These are phyloP conservation scores for Amazonetta brasiliensis DNA, from an alignment of 2,797 vertebrate species.

Conservation along the genomic window DNA sequence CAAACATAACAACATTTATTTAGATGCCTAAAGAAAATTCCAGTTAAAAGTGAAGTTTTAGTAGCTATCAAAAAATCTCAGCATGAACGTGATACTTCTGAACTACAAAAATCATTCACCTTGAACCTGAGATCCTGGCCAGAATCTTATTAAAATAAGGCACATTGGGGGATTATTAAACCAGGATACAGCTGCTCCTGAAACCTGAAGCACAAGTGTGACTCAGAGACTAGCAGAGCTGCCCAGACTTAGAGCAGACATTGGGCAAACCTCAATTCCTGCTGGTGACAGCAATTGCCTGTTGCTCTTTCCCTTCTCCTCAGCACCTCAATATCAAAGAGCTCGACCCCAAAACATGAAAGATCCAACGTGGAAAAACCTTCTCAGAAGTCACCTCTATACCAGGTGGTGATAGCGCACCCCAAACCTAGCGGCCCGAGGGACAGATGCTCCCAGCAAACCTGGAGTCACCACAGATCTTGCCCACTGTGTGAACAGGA, in stretches of 20 bases:
- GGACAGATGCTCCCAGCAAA: background rate
- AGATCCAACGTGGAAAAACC: background rate
- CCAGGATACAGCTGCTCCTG: background rate
- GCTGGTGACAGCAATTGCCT: background rate
- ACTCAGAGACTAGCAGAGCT: background rate
- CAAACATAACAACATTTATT: background rate
- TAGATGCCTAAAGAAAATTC: background rate
- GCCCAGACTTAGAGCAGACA: background rate
- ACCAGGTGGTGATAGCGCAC: rapidly evolving
- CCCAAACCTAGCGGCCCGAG: background rate
- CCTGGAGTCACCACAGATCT: background rate
- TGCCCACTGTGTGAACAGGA: background rate
- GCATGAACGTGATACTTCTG: background rate
- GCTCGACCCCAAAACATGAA: background rate
- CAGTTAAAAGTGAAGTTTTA: background rate
- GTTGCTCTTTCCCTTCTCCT: background rate
- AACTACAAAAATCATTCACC: background rate
- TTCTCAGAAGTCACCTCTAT: background rate
- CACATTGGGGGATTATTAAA: background rate
- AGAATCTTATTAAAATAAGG: background rate
- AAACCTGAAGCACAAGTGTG: background rate
- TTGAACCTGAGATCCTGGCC: background rate
- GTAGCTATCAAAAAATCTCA: background rate
- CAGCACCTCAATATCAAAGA: background rate
- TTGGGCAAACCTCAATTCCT: constrained; percentile 1